A percentile compares a stretch with the other conserved stretches of the same genome.
phyloP scores from a whole-genome alignment of 2,888 invertebrate genomes.

The Drosophila monieri region DNA sequence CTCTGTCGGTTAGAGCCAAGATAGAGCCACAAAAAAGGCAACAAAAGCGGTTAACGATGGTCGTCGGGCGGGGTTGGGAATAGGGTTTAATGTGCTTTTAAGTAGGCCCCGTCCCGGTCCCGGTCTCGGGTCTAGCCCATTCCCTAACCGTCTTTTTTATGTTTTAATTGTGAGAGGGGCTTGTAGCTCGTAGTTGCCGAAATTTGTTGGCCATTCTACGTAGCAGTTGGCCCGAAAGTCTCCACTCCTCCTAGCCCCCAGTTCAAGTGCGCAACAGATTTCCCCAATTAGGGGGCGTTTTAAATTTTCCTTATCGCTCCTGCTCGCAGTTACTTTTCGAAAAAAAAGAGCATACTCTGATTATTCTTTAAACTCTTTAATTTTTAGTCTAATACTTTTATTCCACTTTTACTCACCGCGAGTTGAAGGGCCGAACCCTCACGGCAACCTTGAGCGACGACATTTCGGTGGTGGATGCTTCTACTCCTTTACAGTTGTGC shows the following conservation, averaged over 20 bases:
- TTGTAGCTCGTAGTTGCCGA: background rate
- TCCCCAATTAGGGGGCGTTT: conserved; percentile 51
- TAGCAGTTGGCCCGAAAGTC: background rate
- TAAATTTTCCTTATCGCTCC: conserved; percentile 6
- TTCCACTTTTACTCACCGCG: conserved; percentile 86
- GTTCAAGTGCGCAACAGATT: conserved; percentile 56
- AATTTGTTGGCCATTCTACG: conserved; percentile 10
- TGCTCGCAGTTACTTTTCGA: too few species aligned
- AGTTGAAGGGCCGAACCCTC: conserved; percentile 94
- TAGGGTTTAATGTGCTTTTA: conserved; percentile 61
- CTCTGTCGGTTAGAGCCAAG: conserved; percentile 48
- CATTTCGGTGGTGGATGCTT: conserved; percentile 85
- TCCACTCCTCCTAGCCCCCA: background rate
- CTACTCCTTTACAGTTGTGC: conserved; percentile 42
- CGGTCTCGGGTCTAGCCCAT: conserved; percentile 17
- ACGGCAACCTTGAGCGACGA: conserved; percentile 97
- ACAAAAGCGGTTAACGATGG: conserved; percentile 27
- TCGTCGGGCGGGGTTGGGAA: conserved; percentile 17
- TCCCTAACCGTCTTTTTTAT: conserved; percentile 21
- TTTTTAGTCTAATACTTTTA: background rate
- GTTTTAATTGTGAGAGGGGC: conserved; percentile 33
- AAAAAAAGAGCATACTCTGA: background rate
- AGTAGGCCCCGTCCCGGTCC: conserved; percentile 47
- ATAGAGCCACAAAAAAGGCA: conserved; percentile 44
- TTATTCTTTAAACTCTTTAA: background rate